A percentile compares a stretch with the other conserved stretches of the same genome.
phyloP scores from a whole-genome alignment of 2,113 vertebrate genomes.

The Microtus ochrogaster region DNA sequence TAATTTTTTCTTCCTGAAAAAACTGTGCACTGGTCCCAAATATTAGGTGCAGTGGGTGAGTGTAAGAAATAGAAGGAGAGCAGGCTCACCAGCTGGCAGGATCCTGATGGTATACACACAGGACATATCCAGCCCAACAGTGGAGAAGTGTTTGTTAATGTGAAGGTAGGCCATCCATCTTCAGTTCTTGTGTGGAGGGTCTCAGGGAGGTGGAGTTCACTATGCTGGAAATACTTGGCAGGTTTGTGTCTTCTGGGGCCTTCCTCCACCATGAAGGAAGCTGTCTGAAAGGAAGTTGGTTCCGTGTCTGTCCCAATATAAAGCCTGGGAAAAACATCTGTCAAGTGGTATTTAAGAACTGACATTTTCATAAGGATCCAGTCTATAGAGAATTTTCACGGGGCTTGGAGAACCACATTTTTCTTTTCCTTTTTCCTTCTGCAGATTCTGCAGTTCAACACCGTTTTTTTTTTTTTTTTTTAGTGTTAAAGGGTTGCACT shows the following conservation, averaged over 20 bases:
- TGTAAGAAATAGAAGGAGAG: not conserved
- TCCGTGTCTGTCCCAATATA: constrained; percentile 22
- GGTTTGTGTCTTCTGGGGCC: not conserved
- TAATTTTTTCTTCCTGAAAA: not conserved
- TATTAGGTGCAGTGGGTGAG: not conserved
- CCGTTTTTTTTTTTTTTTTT: too few relatives aligned
- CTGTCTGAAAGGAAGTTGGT: not conserved
- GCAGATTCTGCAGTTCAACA: constrained; percentile 6
- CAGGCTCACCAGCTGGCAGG: not conserved
- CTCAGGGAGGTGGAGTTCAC: not conserved
- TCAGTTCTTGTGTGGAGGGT: not conserved
- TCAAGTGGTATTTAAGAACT: constrained; percentile 74
- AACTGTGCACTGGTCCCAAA: not conserved
- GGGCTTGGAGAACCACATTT: constrained; percentile 13
- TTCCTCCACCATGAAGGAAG: not conserved
- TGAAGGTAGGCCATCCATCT: not conserved
- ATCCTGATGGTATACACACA: not conserved
- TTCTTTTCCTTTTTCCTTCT: not conserved
- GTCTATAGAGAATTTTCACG: constrained; percentile 23
- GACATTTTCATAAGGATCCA: constrained; percentile 76
- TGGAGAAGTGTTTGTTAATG: not conserved
- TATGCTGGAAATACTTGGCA: constrained; percentile 41
- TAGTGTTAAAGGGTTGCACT: not conserved
- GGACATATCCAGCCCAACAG: not conserved
- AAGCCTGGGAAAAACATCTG: constrained; percentile 65